phyloP scores from a whole-genome alignment of 2,113 vertebrate genomes.

The Panthera leo region DNA sequence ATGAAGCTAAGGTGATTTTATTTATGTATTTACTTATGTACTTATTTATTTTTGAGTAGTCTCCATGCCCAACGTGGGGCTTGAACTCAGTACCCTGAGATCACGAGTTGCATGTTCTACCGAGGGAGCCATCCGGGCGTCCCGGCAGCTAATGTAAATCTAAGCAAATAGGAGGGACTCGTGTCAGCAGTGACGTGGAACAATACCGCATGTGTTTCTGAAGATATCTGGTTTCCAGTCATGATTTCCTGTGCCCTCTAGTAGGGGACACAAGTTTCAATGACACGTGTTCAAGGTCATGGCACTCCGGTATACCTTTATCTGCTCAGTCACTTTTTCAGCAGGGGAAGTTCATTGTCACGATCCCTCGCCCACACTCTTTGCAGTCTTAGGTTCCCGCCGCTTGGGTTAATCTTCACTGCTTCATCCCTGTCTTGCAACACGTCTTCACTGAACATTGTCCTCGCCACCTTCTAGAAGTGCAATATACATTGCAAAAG shows the following conservation, averaged over 20 bases:
- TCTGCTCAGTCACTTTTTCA: too few relatives aligned
- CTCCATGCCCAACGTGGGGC: too few relatives aligned
- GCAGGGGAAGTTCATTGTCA: fast-evolving
- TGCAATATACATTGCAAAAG: fast-evolving
- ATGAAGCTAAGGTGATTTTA: neutral
- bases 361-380: neutral
- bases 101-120: too few relatives aligned
- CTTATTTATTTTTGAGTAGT: too few relatives aligned
- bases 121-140: too few relatives aligned
- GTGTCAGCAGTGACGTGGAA: neutral
- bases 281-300: too few relatives aligned
- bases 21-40: too few relatives aligned
- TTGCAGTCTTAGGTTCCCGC: too few relatives aligned
- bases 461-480: neutral
- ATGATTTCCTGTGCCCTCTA: neutral
- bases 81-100: too few relatives aligned
- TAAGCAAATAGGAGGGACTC: neutral
- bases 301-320: fast-evolving
- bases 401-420: too few relatives aligned
- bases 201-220: neutral
- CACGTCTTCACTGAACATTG: fast-evolving
- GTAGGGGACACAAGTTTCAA: fast-evolving
- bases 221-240: neutral
- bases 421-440: too few relatives aligned
- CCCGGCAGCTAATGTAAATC: neutral